Evolutionary conservation across 2,113 vertebrate genomes (phyloP).

Genomic region (Euleptes europaea): DNA sequence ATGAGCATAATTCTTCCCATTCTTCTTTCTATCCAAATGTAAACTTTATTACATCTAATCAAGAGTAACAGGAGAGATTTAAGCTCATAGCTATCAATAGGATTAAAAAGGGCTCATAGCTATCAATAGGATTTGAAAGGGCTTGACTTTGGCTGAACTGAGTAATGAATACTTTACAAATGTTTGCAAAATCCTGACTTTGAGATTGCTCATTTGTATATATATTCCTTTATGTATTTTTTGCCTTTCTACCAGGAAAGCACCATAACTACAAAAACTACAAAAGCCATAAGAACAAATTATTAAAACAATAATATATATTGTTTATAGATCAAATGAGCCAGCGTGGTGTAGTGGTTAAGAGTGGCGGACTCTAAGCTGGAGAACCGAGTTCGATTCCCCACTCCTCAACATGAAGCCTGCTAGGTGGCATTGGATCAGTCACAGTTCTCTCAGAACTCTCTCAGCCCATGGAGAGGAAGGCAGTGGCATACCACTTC

Average conservation of each 20-base stretch:
- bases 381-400: too few species aligned
- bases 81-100: not conserved
- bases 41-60: not conserved
- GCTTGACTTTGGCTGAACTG: not conserved
- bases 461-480: too few species aligned
- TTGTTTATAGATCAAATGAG: too few species aligned
- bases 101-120: not conserved
- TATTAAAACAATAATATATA: not conserved
- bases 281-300: not conserved
- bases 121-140: not conserved
- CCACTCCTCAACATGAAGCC: too few species aligned
- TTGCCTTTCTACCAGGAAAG: not conserved
- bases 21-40: not conserved
- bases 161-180: not conserved
- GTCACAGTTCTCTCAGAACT: too few species aligned
- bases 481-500: too few species aligned
- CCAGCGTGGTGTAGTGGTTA: too few species aligned
- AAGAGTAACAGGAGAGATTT: not conserved
- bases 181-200: not conserved
- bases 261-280: not conserved
- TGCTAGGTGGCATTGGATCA: too few species aligned
- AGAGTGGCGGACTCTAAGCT: too few species aligned
- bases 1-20: not conserved
- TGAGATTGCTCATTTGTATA: not conserved
- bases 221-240: not conserved